Base-by-base conservation (phyloP, 1,140 invertebrate species). In the Wasmannia auropunctata region DNA sequence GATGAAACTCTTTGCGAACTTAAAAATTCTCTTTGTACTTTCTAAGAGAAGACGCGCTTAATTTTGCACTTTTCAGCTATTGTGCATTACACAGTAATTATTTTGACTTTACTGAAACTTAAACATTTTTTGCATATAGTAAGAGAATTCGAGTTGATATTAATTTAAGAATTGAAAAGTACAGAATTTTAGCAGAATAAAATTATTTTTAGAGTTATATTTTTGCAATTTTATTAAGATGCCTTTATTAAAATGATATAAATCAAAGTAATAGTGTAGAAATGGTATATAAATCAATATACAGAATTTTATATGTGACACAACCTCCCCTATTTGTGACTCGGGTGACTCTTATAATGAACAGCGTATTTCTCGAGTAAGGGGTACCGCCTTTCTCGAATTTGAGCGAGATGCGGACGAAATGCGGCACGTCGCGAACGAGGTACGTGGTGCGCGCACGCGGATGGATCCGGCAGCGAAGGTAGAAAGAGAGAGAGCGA, bases 1-100 rank as follows among this genome's bases (percentile, higher is more conserved):
- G 16, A 8, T n/a, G 11, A 80, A 70, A 63, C 43, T 79, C 43
- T 51, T 22, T 5, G 40, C 28, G 3, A 51, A 74, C 37, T 83
- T 83, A 43, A 83, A 83, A 56, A 74, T 83, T 83, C 79, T n/a
- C 51, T 83, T 60, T 83, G 40, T 83, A 37, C 79, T 83, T 74
- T 22, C 19, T 28, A 58, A 43, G 14, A 70, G 34, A 37, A 80
- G 46, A 54, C 8, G 62, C 46, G 51, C 25, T 72, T 56, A 56
- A 72, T 81, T 72, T n/a, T 54, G 10, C 25, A 81, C 22, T 70
- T 40, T 56, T 16, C 65, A 58, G 25, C 14, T 43, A 16, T 79
- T 79, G 34, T 22, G 8, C 16, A 28, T 54, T 67, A 37, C 1
- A 37, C 14, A 46, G n/a, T 65, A 49, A 54, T 54, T 54, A 80